Conservation (phyloP, 2,888 invertebrate species). For the Cephus pygmeus region DNA sequence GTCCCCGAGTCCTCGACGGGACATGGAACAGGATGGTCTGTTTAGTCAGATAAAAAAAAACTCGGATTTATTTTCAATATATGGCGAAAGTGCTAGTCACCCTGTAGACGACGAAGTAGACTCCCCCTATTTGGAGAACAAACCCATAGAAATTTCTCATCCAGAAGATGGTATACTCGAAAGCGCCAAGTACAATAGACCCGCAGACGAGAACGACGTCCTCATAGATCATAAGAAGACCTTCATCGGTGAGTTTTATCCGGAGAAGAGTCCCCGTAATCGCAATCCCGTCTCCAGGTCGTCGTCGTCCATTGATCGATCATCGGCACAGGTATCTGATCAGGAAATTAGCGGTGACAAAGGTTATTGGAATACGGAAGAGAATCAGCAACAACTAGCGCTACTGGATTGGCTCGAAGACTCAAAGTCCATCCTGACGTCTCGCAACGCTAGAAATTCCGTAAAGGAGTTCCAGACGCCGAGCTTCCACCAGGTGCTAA, state of each 20-base stretch:
- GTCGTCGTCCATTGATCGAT: conserved; percentile 14
- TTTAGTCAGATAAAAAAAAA: conserved; percentile 64
- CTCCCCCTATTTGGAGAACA: conserved; percentile 60
- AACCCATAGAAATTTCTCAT: conserved; percentile 45
- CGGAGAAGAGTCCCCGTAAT: conserved; percentile 32
- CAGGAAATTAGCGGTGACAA: neutral
- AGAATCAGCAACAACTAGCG: too few relatives aligned
- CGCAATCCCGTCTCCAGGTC: conserved; percentile 30
- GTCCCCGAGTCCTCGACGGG: neutral
- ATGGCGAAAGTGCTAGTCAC: conserved; percentile 54
- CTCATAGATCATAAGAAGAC: conserved; percentile 21
- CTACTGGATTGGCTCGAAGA: too few relatives aligned
- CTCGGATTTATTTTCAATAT: conserved; percentile 62
- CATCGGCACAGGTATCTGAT: neutral
- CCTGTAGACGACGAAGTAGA: conserved; percentile 58
- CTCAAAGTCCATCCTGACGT: neutral
- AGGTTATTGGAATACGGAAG: neutral
- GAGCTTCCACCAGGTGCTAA: too few relatives aligned
- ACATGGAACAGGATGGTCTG: conserved; percentile 37
- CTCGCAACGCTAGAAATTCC: neutral
- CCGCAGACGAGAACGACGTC: neutral
- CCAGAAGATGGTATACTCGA: conserved; percentile 3
- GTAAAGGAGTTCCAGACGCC: too few relatives aligned
- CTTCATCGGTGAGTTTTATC: conserved; percentile 47
- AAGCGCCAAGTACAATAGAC: neutral